Percentiles rank a stretch among this genome's conserved stretches.
phyloP scores from a whole-genome alignment of 2,113 vertebrate species.

The Aplodontia rufa region DNA sequence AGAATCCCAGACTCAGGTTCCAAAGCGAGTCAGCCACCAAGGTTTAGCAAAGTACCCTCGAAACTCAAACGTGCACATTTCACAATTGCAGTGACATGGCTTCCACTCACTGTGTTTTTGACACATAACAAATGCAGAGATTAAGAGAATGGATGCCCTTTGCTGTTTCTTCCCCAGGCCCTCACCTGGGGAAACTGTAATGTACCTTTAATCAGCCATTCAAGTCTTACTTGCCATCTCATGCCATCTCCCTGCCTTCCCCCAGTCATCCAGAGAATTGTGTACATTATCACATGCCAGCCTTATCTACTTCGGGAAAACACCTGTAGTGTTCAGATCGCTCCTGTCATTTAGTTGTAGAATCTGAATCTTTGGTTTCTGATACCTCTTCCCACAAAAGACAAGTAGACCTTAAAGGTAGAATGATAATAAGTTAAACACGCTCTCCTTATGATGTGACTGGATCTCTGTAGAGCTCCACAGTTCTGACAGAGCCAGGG shows the following conservation, averaged over 20 bases:
- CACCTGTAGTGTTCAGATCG: accelerated
- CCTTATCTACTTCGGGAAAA: too few relatives aligned
- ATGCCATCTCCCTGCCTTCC: accelerated
- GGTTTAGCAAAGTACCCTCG: background rate
- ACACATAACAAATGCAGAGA: background rate
- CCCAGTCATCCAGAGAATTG: background rate
- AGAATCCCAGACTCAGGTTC: too few relatives aligned
- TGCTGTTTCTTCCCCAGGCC: background rate
- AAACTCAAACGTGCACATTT: background rate
- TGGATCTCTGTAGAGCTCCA: too few relatives aligned
- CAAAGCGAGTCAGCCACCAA: background rate
- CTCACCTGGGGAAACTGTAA: accelerated
- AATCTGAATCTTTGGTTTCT: background rate
- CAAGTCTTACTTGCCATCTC: too few relatives aligned
- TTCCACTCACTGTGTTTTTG: too few relatives aligned
- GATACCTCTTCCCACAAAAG: background rate
- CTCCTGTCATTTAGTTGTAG: background rate
- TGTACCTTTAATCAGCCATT: background rate
- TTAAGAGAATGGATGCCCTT: accelerated
- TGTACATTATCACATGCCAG: accelerated
- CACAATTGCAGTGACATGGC: too few relatives aligned
- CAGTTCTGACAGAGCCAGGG: background rate
- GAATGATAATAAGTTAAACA: accelerated
- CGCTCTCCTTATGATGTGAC: background rate
- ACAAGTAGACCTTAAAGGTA: background rate